phyloP scores from a whole-genome alignment of 2,113 vertebrate genomes.

The Polypterus bichir region DNA sequence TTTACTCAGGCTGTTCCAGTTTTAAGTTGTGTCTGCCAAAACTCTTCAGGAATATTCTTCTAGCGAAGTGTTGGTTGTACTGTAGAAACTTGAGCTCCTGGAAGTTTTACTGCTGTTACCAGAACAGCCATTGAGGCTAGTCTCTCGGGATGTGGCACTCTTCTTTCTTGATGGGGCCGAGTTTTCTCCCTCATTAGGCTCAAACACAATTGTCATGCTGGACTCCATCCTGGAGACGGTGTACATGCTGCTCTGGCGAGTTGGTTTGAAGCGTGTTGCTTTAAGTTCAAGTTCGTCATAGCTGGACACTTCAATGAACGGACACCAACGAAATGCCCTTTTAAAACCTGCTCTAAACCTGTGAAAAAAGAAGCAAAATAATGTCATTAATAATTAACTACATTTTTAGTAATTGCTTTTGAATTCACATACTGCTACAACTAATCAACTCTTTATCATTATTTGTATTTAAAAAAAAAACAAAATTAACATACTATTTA shows the following conservation, averaged over 20 bases:
- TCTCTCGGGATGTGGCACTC: conserved; percentile 38
- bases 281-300: conserved; percentile 79
- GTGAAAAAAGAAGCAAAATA: conserved; percentile 8
- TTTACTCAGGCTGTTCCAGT: neutral
- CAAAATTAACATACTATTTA: neutral
- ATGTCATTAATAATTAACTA: conserved; percentile 4
- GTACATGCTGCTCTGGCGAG: conserved; percentile 79
- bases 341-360: conserved; percentile 96
- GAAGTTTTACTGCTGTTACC: conserved; percentile 36
- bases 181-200: conserved; percentile 42
- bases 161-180: conserved; percentile 39
- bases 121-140: conserved; percentile 32
- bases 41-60: conserved; percentile 61
- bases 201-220: conserved; percentile 56
- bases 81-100: conserved; percentile 44
- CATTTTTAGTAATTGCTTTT: too few species aligned
- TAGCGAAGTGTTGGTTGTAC: conserved; percentile 38
- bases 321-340: conserved; percentile 83
- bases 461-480: neutral
- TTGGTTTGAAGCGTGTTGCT: conserved; percentile 61
- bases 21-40: neutral
- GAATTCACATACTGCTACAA: neutral
- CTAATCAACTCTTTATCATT: neutral
- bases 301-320: conserved; percentile 79
- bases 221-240: conserved; percentile 82